A percentile compares a stretch with the other conserved stretches of the same genome.
These are phyloP conservation scores for Centruroides sculpturatus DNA, from an alignment of 1,140 invertebrate genomes.

Conservation along the genomic window DNA sequence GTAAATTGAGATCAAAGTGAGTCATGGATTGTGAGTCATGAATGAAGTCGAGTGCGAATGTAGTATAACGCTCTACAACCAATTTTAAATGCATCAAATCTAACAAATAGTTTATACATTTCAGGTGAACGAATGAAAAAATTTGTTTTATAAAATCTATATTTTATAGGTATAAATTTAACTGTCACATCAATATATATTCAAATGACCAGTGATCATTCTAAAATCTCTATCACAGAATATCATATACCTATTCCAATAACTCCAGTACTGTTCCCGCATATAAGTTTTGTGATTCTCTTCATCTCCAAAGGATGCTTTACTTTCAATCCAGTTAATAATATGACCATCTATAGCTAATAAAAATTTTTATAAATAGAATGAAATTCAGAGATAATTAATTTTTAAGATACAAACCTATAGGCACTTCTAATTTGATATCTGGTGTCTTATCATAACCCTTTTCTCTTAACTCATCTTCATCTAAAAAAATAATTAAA, in stretches of 20 bases:
- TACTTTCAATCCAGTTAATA: constrained; percentile 93
- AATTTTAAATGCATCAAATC: too few species aligned
- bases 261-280: constrained; percentile 71
- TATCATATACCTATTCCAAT: constrained; percentile 57
- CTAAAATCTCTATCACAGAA: too few species aligned
- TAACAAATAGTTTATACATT: too few species aligned
- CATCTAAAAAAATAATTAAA: constrained; percentile 38
- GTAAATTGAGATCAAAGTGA: too few species aligned
- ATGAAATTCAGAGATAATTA: neutral
- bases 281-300: constrained; percentile 68
- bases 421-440: constrained; percentile 75
- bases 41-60: too few species aligned
- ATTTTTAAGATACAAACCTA: constrained; percentile 32
- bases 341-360: constrained; percentile 62
- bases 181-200: too few species aligned
- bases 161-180: too few species aligned
- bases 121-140: too few species aligned
- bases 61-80: too few species aligned
- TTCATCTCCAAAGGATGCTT: constrained; percentile 79
- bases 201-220: too few species aligned
- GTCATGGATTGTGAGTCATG: too few species aligned
- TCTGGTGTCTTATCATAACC: constrained; percentile 94
- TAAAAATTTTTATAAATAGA: neutral
- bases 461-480: constrained; percentile 56
- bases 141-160: too few species aligned